phyloP scores from a whole-genome alignment of 1,140 invertebrate genomes.

The Polyergus mexicanus region DNA sequence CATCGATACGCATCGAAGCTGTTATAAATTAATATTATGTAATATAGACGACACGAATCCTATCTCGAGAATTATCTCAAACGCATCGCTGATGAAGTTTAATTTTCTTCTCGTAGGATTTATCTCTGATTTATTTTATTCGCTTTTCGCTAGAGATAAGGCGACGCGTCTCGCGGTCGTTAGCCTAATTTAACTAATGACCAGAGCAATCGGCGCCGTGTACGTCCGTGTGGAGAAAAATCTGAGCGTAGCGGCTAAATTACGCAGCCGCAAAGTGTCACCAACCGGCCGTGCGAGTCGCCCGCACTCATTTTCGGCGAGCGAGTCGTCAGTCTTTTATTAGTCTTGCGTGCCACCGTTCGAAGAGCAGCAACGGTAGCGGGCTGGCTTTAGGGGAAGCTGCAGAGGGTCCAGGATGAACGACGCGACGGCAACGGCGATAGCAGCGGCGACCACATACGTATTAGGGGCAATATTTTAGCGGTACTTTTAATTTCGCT shows the following conservation, averaged over 20 bases:
- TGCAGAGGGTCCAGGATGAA: constrained; percentile 23
- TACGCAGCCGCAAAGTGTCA: constrained; percentile 52
- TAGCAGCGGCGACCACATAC: constrained; percentile 65
- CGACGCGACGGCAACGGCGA: not conserved
- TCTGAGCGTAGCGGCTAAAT: constrained; percentile 19
- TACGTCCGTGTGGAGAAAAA: constrained; percentile 1
- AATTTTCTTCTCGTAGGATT: constrained; percentile 52
- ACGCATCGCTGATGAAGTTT: constrained; percentile 41
- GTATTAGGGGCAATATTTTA: constrained; percentile 84
- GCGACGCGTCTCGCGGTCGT: constrained; percentile 33
- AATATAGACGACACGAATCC: constrained; percentile 37
- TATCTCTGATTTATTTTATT: constrained; percentile 60
- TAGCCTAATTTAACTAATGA: constrained; percentile 62
- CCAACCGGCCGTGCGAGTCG: constrained; percentile 43
- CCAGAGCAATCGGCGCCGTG: constrained; percentile 39
- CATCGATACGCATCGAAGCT: not conserved
- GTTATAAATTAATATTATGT: constrained; percentile 45
- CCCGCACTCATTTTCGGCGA: constrained; percentile 58
- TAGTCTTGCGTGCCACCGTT: constrained; percentile 58
- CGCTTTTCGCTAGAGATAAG: constrained; percentile 58
- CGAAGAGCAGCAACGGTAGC: constrained; percentile 15
- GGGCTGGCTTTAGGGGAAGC: constrained; percentile 52
- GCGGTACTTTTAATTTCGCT: constrained; percentile 85
- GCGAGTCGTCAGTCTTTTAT: constrained; percentile 52
- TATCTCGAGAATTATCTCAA: not conserved